Evolutionary conservation across 2,113 vertebrate genomes (phyloP), one percentile per base, ranked within the genome.

Genomic region (Cairina moschata): DNA sequence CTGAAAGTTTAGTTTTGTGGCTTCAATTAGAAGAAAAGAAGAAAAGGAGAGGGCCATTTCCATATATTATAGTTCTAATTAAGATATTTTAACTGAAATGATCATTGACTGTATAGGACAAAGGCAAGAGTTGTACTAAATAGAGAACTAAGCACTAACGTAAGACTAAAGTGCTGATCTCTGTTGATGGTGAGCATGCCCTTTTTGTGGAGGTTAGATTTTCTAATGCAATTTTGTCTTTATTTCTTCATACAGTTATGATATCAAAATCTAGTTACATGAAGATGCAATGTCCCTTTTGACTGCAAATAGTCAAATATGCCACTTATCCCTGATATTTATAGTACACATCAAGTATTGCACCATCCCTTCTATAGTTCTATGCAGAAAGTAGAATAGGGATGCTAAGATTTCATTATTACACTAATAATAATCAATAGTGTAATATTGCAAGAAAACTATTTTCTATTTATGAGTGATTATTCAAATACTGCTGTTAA

Each of bases 401-500:
- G 34, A 62, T 89, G 50, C 59, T 73, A 85, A 87, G 31, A 48
- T 77, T 88, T 83, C 14, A 15, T 69, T 93, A 59, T 80, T 84
- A 68, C 63, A 71, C 32, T 2, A 55, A 67, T 78, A 60, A 63
- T 76, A 56, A 66, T 50, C 22, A 82, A 4, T 67, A 58, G 83
- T 71, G 18, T 68, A 62, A 69, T 90, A 59, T 40, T 84, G 25
- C 52, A 91, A 79, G 36, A 78, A 80, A 34, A 50, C 6, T 83
- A 9, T 36, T 72, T 94, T 75, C 77, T 60, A 42, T 83, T 85
- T 38, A 56, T 58, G 46, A 88, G 38, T 72, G 58, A 73, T 91
- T 77, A 58, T 52, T 88, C 55, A 91, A 86, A 73, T 81, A 71
- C 18, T 82, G 48, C 66, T 94, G 34, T 90, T 87, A 71, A 91